Percentiles rank a stretch among this genome's conserved stretches.
These are phyloP conservation scores for Barnardius zonarius DNA, from an alignment of 2,113 vertebrate species.

Conservation along the genomic window DNA sequence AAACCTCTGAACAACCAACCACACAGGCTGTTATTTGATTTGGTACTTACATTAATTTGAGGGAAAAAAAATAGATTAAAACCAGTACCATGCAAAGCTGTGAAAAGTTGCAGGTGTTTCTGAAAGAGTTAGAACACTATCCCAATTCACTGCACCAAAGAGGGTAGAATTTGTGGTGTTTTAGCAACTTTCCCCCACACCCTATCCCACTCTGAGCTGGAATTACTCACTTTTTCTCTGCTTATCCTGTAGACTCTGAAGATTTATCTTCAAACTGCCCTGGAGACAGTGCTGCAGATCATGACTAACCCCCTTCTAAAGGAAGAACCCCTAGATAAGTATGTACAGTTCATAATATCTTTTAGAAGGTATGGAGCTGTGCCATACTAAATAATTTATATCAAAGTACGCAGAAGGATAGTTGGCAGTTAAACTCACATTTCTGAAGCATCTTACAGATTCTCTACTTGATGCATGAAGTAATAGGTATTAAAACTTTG, in stretches of 20 bases:
- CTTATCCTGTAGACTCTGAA: conserved; percentile 78
- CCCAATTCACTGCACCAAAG: neutral
- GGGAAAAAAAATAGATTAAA: neutral
- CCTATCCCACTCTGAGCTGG: neutral
- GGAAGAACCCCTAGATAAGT: conserved; percentile 17
- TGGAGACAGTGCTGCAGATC: conserved; percentile 87
- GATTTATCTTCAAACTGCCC: conserved; percentile 89
- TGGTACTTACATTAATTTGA: neutral
- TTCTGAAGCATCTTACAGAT: neutral
- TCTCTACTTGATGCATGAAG: neutral
- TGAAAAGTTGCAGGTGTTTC: neutral
- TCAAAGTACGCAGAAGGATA: neutral
- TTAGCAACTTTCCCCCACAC: neutral
- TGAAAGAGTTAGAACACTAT: neutral
- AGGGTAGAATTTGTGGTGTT: neutral
- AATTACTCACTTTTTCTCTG: neutral
- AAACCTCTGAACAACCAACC: neutral
- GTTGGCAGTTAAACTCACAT: neutral
- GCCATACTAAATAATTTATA: neutral
- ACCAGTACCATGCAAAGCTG: neutral
- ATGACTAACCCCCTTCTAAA: conserved; percentile 73
- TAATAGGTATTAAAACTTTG: neutral
- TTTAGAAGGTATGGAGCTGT: neutral
- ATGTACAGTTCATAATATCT: neutral
- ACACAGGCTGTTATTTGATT: neutral